Evolutionary conservation across 35 echinoderm and acorn worm genomes (phyloP), one percentile per base, ranked within the genome.

Genomic region (Apostichopus japonicus): DNA sequence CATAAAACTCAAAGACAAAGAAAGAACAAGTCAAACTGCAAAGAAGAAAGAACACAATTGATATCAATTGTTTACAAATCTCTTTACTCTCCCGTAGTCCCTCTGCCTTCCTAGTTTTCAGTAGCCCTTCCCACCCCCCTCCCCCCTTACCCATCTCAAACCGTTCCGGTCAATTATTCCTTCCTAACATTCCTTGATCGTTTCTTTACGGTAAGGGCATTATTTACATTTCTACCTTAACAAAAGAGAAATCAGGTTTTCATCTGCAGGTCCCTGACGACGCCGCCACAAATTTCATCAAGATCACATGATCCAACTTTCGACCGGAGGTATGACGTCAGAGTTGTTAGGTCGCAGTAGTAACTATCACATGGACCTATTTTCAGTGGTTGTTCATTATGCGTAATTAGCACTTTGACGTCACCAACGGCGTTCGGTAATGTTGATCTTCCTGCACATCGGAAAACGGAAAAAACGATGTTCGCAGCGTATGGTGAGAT

Each of bases 401-500:
- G 86, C 10, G 86, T 89, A 24, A 89, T 65, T n/a, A 89, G 61
- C 16, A 89, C 86, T 25, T 89, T 89, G 11, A 89, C 71, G 5
- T 89, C 61, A 10, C 59, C 67, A 8, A 53, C 67, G 33, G 57
- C 62, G 15, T 82, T 82, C 23, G 23, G 10, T n/a, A 19, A 75
- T 6, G 23, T 14, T 71, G 56, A 19, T 27, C 16, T 10, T 1
- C 33, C 23, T 5, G 56, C 16, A 72, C 93, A 94, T 8, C 71
- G 24, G 81, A 91, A 94, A 23, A 94, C n/a, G 1, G 88, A 71
- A 53, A 92, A 91, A 5, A 24, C 89, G 16, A 94, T 23, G 24
- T 94, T 94, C 6, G 54, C 79, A 9, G 93, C 88, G 24, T 91
- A 94, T 1, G 93, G 93, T 17, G 79, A 19, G 23, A 94, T 91